Base-by-base conservation (phyloP, 1,140 invertebrate genomes). In the Drosophila hydei region DNA sequence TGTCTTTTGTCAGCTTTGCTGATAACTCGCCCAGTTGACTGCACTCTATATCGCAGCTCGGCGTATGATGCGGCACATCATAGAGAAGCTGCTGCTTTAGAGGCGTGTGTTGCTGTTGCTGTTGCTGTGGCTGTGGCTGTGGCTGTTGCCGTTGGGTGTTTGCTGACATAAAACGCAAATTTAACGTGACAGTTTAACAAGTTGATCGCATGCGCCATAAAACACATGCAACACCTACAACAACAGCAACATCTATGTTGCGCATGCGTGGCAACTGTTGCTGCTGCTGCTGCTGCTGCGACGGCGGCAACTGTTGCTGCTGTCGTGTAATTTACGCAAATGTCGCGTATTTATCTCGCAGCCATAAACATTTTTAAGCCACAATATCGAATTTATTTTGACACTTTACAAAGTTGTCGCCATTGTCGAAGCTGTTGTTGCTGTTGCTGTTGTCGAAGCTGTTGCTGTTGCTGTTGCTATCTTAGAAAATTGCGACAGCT, bases 351-450 rank as follows among this genome's bases (percentile, higher is more conserved):
- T 88, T 88, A 88, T 88, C 83, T 83, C 69, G 36, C 42, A 79
- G 75, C 83, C 83, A 88, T 88, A 88, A 88, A 88, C 83, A 88
- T 88, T 88, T 88, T 88, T 88, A 87, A 88, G 83, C 83, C 79
- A 88, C 84, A 88, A 88, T 88, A 88, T 88, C 83, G 83, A 88
- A 88, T 88, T 88, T 88, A 88, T 88, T 88, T 88, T 88, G 83
- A 88, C 83, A 88, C 83, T 89, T 88, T 68, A 88, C 83, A 88
- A 88, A 88, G 83, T 87, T 87, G 84, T 87, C 72, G 81, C 70
- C 78, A 74, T 71, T 88, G 77, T 75, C 60, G 67, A 21, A 45
- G 81, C 55, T 43, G 71, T 69, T 58, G 54, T 58, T 72, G 54
- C 54, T 72, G 73, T 42, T 70, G 62, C 4, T 54, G 58, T 8